Percentiles rank a stretch among this genome's conserved stretches.
phyloP scores from a whole-genome alignment of 2,888 invertebrate species.

The Perizoma flavofasciatum region DNA sequence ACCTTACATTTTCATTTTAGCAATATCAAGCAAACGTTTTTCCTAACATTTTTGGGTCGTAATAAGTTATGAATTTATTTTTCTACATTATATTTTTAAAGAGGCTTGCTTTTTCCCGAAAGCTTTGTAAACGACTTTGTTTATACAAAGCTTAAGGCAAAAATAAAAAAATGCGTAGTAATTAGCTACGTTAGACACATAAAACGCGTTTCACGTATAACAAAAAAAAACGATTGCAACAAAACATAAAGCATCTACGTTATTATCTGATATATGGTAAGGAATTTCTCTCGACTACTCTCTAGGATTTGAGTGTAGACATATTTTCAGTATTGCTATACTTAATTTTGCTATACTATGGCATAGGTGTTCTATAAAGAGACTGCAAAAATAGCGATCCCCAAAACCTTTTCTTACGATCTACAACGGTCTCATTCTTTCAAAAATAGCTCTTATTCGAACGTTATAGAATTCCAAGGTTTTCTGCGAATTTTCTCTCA shows the following conservation, averaged over 20 bases:
- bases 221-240: too few species aligned
- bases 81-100: neutral
- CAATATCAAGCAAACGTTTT: neutral
- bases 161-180: too few species aligned
- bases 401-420: neutral
- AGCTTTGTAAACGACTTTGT: neutral
- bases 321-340: neutral
- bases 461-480: neutral
- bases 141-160: too few species aligned
- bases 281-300: too few species aligned
- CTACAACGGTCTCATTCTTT: neutral
- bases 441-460: neutral
- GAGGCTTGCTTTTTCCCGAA: neutral
- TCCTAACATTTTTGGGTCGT: neutral
- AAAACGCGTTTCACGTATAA: too few species aligned
- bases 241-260: too few species aligned
- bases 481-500: neutral
- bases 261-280: too few species aligned
- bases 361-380: neutral
- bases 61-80: neutral
- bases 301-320: neutral
- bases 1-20: neutral
- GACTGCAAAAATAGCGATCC: neutral
- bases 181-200: too few species aligned
- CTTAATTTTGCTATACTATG: neutral